Conservation (phyloP, 1,140 invertebrate species). For the Drosophila ananassae region DNA sequence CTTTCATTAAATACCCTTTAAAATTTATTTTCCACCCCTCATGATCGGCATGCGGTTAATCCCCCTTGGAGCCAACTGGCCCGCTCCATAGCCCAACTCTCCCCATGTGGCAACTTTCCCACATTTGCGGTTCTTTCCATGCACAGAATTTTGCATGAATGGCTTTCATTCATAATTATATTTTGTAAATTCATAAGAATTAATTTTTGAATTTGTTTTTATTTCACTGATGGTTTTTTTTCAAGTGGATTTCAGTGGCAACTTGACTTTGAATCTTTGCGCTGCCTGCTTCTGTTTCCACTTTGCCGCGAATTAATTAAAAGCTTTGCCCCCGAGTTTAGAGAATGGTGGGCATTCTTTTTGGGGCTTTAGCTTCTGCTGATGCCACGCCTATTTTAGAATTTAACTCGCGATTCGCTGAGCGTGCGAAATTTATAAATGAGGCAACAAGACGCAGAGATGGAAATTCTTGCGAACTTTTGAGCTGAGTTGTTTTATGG, state of each 20-base stretch:
- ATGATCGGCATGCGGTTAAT: constrained; percentile 65
- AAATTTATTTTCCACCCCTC: constrained; percentile 69
- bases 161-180: constrained; percentile 73
- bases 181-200: constrained; percentile 53
- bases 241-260: constrained; percentile 41
- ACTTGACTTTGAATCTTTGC: constrained; percentile 70
- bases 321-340: constrained; percentile 54
- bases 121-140: constrained; percentile 56
- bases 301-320: constrained; percentile 72
- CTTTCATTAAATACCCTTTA: constrained; percentile 78
- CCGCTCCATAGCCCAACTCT: constrained; percentile 21
- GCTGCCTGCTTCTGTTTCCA: constrained; percentile 34
- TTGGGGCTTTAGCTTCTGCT: background rate
- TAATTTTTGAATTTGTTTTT: constrained; percentile 13
- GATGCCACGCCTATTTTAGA: constrained; percentile 35
- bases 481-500: constrained; percentile 30
- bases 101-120: constrained; percentile 43
- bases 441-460: constrained; percentile 10
- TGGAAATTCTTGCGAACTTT: constrained; percentile 21
- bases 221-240: constrained; percentile 14
- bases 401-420: constrained; percentile 43
- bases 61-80: constrained; percentile 18
- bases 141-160: constrained; percentile 65
- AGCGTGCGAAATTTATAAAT: constrained; percentile 49
- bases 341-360: constrained; percentile 69